Percentiles rank a stretch among this genome's conserved stretches.
Conservation (phyloP, 2,888 invertebrate species). For the Catocala fraxini region DNA sequence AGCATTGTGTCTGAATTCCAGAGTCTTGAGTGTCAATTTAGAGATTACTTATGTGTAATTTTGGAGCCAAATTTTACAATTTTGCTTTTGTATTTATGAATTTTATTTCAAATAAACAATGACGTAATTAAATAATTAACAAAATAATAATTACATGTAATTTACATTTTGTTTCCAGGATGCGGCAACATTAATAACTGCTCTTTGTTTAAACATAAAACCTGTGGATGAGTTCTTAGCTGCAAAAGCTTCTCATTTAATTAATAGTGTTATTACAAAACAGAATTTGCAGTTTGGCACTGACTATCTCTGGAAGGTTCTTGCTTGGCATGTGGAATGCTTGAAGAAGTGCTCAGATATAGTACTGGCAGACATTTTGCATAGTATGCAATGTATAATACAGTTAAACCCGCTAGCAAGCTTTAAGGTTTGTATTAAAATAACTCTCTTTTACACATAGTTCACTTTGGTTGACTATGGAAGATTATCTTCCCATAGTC, state of each 20-base stretch:
- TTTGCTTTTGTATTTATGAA: too few relatives aligned
- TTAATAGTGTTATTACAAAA: conserved; percentile 84
- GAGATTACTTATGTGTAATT: too few relatives aligned
- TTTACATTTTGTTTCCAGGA: conserved; percentile 65
- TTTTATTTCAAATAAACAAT: too few relatives aligned
- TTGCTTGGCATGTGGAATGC: conserved; percentile 81
- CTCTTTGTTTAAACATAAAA: conserved; percentile 71
- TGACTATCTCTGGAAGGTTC: conserved; percentile 67
- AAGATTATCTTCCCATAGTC: too few relatives aligned
- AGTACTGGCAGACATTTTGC: conserved; percentile 76
- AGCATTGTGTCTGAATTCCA: too few relatives aligned
- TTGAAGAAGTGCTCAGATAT: conserved; percentile 74
- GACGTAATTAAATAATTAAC: too few relatives aligned
- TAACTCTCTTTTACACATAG: background rate
- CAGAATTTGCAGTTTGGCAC: conserved; percentile 81
- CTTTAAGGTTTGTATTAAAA: conserved; percentile 59
- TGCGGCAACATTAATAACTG: conserved; percentile 67
- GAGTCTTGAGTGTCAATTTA: too few relatives aligned
- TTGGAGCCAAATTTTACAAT: too few relatives aligned
- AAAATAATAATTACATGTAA: too few relatives aligned
- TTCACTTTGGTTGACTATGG: too few relatives aligned
- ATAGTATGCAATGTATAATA: conserved; percentile 77
- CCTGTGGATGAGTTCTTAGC: conserved; percentile 85
- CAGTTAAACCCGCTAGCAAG: conserved; percentile 64
- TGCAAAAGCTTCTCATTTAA: conserved; percentile 87